Evolutionary conservation across 2,797 vertebrate species (phyloP), one percentile per base, ranked within the genome.

Genomic region (Sebastes trivittatus): DNA sequence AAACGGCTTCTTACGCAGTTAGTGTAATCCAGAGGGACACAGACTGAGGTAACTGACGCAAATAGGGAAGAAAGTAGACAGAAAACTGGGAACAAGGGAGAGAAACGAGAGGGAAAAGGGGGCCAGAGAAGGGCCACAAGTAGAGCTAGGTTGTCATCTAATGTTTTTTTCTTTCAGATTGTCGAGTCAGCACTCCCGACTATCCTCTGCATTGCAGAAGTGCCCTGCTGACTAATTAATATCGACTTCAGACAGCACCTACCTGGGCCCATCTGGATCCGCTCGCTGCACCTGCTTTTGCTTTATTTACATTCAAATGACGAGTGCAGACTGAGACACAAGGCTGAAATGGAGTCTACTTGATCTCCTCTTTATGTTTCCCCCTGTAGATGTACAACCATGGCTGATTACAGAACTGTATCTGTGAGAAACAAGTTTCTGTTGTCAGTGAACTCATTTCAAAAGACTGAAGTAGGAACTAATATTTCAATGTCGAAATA

Each of bases 171-270:
- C 14, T 75, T 66, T 55, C 7, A 75, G 55, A 87, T 85, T 83
- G 90, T 81, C 2, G 75, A 95, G 89, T 95, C 95, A 95, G 95
- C 94, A 72, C 77, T 83, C 42, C 36, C 3, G 27, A 60, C 61
- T 54, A 77, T 84, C 73, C 75, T 77, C 92, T 93, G 94, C 92
- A 93, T 62, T 94, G 93, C 94, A 93, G 92, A 91, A 90, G 90
- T 78, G 87, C 85, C 88, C 87, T 84, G 89, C 89, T 93, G 93
- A 91, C 94, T 91, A 92, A 95, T 95, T 88, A 92, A 92, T 93
- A 84, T 70, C 34, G 25, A 83, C 86, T 84, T 87, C 82, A 90
- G 85, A 87, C 80, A 80, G 67, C 75, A 83, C 78, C 89, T 91
- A 91, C 83, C 78, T 88, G 66, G 58, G 87, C 56, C 87, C 91